phyloP scores from a whole-genome alignment of 1,140 invertebrate genomes.

The Heliothis subflexa region DNA sequence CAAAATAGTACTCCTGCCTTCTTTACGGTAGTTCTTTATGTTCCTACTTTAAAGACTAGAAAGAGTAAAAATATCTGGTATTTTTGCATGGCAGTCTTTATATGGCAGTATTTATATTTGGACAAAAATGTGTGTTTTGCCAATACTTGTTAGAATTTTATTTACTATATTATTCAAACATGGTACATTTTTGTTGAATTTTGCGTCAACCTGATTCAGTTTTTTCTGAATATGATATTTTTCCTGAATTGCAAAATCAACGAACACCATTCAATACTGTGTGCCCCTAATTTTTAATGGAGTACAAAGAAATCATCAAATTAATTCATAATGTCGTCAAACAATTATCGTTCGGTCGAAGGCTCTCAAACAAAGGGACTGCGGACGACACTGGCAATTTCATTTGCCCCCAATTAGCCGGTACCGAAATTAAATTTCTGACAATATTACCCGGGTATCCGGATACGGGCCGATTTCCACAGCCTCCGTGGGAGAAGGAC shows the following conservation, averaged over 20 bases:
- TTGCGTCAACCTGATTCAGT: background rate
- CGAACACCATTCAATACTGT: background rate
- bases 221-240: background rate
- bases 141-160: too few species aligned
- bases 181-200: too few species aligned
- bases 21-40: too few species aligned
- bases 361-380: conserved; percentile 73
- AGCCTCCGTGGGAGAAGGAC: conserved; percentile 65
- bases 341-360: conserved; percentile 72
- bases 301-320: conserved; percentile 52
- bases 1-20: too few species aligned
- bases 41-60: too few species aligned
- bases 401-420: conserved; percentile 79
- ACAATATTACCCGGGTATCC: conserved; percentile 81
- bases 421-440: conserved; percentile 81
- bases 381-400: conserved; percentile 76
- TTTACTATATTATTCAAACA: too few species aligned
- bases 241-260: background rate
- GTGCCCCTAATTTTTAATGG: background rate
- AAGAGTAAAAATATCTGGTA: too few species aligned
- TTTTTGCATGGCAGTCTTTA: too few species aligned
- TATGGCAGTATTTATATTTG: too few species aligned
- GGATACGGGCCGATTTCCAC: conserved; percentile 77
- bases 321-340: conserved; percentile 78
- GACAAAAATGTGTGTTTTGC: too few species aligned